Evolutionary conservation across 1,140 invertebrate species (phyloP).

Genomic region (Limonius californicus): DNA sequence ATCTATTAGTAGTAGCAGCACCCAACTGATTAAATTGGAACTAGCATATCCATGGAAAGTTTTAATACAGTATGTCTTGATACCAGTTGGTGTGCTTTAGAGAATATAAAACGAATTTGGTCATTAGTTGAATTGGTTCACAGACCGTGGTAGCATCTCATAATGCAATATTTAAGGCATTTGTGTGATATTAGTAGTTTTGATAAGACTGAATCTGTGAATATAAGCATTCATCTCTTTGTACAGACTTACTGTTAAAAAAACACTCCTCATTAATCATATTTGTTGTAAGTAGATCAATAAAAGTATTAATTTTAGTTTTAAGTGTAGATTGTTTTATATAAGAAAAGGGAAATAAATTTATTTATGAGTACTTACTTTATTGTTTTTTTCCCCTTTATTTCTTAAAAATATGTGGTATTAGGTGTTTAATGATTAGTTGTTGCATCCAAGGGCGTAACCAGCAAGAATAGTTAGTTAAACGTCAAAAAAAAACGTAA

Average conservation of each 20-base stretch:
- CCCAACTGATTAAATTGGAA: neutral
- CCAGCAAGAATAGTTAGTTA: too few species aligned
- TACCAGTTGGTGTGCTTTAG: too few species aligned
- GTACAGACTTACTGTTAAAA: constrained; percentile 3
- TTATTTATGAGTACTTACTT: constrained; percentile 4
- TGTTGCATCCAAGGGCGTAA: too few species aligned
- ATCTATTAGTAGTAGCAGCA: neutral
- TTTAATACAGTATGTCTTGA: too few species aligned
- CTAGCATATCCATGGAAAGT: neutral
- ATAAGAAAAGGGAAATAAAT: constrained; percentile 6
- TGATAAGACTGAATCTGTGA: constrained; percentile 39
- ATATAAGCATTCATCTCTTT: neutral
- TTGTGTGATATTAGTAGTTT: constrained; percentile 37
- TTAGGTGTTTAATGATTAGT: too few species aligned
- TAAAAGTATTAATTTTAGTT: neutral
- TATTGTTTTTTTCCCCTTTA: too few species aligned
- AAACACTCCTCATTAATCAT: neutral
- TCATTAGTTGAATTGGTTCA: neutral
- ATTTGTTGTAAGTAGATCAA: neutral
- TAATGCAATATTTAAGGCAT: constrained; percentile 28
- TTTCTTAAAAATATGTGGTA: too few species aligned
- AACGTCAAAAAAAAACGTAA: too few species aligned
- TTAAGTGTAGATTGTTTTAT: constrained; percentile 2
- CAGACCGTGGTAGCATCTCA: constrained; percentile 6
- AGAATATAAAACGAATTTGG: too few species aligned